Percentiles rank a stretch among this genome's conserved stretches.
phyloP scores from a whole-genome alignment of 1,140 invertebrate genomes.

The Heterodera carotae region DNA sequence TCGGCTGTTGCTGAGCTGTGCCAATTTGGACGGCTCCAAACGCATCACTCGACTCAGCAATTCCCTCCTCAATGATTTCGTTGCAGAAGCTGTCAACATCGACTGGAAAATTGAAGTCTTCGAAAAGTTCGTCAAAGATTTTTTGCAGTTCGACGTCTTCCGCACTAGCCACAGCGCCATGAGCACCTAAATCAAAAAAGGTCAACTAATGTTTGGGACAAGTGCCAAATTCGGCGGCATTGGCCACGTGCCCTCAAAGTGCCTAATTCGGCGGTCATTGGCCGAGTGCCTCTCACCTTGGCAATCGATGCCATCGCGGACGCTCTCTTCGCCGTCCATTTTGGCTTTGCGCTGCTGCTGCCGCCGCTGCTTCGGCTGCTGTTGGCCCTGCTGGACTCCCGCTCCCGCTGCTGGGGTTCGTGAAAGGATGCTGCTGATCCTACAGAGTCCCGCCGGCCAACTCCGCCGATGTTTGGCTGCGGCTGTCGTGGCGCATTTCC shows the following conservation, averaged over 20 bases:
- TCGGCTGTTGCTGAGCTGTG: slow-evolving; percentile 12
- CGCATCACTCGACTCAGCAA: slow-evolving; percentile 22
- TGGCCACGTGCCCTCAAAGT: no score
- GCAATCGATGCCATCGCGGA: slow-evolving; percentile 18
- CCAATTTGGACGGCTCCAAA: slow-evolving; percentile 16
- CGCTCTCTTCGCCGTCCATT: neutral
- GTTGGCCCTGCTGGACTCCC: slow-evolving; percentile 20
- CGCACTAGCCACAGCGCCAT: slow-evolving; percentile 24
- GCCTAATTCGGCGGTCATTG: no score
- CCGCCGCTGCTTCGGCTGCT: neutral
- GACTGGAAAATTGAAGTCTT: slow-evolving; percentile 29
- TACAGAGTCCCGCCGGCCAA: slow-evolving; percentile 25
- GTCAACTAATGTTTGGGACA: neutral
- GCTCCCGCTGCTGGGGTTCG: slow-evolving; percentile 37
- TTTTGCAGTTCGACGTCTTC: slow-evolving; percentile 30
- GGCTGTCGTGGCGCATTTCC: neutral
- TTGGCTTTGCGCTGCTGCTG: slow-evolving; percentile 7
- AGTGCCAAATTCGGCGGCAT: neutral
- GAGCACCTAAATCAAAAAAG: slow-evolving; percentile 1
- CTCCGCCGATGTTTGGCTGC: slow-evolving; percentile 12
- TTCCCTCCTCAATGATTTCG: slow-evolving; percentile 37
- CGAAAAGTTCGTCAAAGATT: slow-evolving; percentile 34
- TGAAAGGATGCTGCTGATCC: slow-evolving; percentile 36
- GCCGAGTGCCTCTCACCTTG: no score
- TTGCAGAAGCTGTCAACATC: slow-evolving; percentile 37